Base-by-base conservation (phyloP, 2,888 invertebrate genomes). In the Andrena dorsata region DNA sequence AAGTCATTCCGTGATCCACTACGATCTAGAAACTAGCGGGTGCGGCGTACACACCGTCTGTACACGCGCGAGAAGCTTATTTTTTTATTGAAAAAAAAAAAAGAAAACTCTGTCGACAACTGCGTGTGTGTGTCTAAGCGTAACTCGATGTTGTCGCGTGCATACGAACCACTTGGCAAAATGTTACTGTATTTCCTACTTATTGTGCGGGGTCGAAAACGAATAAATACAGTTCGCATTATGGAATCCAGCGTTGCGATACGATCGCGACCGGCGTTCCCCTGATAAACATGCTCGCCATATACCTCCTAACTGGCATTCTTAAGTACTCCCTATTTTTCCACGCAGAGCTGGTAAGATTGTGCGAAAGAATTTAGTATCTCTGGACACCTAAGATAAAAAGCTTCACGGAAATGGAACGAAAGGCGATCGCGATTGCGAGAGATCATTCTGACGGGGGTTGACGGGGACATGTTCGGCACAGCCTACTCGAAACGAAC, bases 391-490 rank as follows among this genome's bases (percentile, higher is more conserved):
- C n/a, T n/a, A 2, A 20, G 53, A 26, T 16, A 60, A 6, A 56
- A 70, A 41, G 8, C 8, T 32, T 53, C n/a, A 16, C 51, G 23
- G 7, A 23, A 20, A 69, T 63, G 63, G 71, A 49, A 26, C 51
- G 7, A 65, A 65, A 73, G 53, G 60, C 75, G 76, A 87, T 87
- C 79, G 76, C 87, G 85, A 87, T 81, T 66, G 63, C 66, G 75
- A 64, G 87, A 87, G 87, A 87, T 87, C 87, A 80, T 86, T 76
- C 71, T 58, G 47, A 61, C 66, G 60, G 56, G 74, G 72, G 82
- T 80, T 78, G 80, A 77, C 51, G 49, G 26, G 35, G 56, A 7
- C 13, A 16, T 41, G 10, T 28, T 26, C 61, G 30, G 47, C 2
- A 16, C 28, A 35, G 63, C 23, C 20, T 30, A n/a, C 70, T 73